Percentiles rank a stretch among this genome's conserved stretches.
phyloP scores from a whole-genome alignment of 2,797 vertebrate species.

The Bufotes viridis region DNA sequence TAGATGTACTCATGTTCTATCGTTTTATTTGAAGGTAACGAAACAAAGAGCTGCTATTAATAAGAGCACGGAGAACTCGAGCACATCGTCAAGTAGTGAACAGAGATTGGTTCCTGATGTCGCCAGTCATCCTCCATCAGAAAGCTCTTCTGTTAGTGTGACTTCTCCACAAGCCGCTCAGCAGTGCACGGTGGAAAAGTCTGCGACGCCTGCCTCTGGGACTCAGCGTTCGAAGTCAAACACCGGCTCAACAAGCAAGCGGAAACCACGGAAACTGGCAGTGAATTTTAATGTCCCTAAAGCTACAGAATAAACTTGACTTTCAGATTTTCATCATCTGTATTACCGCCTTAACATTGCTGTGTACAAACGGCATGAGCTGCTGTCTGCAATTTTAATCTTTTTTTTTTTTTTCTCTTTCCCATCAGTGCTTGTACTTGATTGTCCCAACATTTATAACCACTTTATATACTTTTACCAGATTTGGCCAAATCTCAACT shows the following conservation, averaged over 20 bases:
- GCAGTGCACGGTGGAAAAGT: conserved; percentile 70
- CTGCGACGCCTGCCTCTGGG: conserved; percentile 66
- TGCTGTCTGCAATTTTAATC: conserved; percentile 49
- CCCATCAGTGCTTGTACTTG: neutral
- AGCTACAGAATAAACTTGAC: conserved; percentile 76
- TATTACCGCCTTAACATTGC: conserved; percentile 58
- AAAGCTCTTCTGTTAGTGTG: conserved; percentile 66
- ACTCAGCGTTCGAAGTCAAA: conserved; percentile 72
- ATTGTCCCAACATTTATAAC: neutral
- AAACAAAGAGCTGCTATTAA: conserved; percentile 92
- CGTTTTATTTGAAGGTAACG: conserved; percentile 82
- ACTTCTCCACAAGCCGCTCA: conserved; percentile 70
- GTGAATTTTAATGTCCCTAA: conserved; percentile 93
- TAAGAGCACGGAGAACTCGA: conserved; percentile 84
- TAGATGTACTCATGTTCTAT: neutral
- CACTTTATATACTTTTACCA: neutral
- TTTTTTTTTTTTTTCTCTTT: conserved; percentile 15
- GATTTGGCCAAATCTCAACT: neutral
- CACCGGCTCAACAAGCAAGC: conserved; percentile 85
- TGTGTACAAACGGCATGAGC: conserved; percentile 43
- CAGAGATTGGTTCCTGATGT: conserved; percentile 68
- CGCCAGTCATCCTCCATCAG: conserved; percentile 66
- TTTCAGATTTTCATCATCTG: conserved; percentile 16
- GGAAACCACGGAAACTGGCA: conserved; percentile 91
- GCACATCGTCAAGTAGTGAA: conserved; percentile 74